Conservation (phyloP, 2,113 vertebrate species). For the Anas platyrhynchos region DNA sequence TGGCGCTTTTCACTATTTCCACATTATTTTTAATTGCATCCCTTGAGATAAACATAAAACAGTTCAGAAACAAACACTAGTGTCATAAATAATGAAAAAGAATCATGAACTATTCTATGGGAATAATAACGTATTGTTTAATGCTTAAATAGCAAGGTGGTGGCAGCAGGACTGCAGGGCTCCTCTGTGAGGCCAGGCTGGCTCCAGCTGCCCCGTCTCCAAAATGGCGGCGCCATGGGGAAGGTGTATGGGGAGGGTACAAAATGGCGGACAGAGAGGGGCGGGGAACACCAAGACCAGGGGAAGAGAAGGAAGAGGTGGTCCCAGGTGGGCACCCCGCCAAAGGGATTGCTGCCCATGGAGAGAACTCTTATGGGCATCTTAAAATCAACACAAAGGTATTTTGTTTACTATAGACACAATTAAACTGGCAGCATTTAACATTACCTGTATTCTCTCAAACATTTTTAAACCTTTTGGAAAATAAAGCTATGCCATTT, state of each 20-base stretch:
- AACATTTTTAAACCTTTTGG: neutral
- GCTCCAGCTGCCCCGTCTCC: neutral
- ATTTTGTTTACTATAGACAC: neutral
- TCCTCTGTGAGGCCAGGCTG: neutral
- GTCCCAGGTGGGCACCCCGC: neutral
- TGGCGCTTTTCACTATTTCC: neutral
- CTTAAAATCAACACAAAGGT: neutral
- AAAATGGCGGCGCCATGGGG: neutral
- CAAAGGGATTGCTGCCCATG: neutral
- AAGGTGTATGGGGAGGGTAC: neutral
- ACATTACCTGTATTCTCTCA: neutral
- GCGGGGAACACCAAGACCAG: neutral
- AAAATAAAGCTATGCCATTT: neutral
- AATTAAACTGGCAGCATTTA: neutral
- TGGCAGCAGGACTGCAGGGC: neutral
- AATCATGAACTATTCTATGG: neutral
- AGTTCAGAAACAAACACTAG: neutral
- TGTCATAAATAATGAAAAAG: neutral
- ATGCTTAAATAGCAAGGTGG: neutral
- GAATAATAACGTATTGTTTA: neutral
- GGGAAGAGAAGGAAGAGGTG: neutral
- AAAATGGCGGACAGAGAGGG: neutral
- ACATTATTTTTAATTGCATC: conserved; percentile 8
- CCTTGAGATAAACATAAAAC: neutral
- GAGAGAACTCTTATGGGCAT: neutral